Base-by-base conservation (phyloP, 2,113 vertebrate species). In the Macquaria ambigua region DNA sequence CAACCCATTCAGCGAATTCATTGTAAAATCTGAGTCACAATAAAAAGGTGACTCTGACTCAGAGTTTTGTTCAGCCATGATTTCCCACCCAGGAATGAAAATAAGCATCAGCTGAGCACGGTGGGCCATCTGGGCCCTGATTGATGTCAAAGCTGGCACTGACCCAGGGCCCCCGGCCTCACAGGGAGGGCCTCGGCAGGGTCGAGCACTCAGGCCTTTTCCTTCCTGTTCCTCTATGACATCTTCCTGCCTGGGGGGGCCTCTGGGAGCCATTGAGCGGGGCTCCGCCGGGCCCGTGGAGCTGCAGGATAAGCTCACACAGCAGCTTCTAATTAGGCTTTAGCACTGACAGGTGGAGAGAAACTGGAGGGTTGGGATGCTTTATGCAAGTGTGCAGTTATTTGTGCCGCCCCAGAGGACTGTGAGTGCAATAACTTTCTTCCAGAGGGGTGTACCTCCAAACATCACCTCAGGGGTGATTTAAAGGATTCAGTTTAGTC, bases 181-280 rank as follows among this genome's bases (percentile, higher is more conserved):
- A 94, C 91, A 0, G 97, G 96, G 97, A 97, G 94, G 43, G 90
- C 94, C 93, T 94, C 92, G 77, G 90, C 95, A 7, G 77, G 90
- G 90, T 92, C 64, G 34, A 76, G 70, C 73, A 61, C 31, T 78
- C 83, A 68, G 82, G 77, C 78, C 76, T 87, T 86, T 97, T 97
- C 97, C 96, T 97, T 97, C 97, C 97, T 97, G 96, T 96, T 95
- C 95, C 93, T 97, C 95, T 96, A 96, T 96, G 96, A 97, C 96
- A 97, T 97, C 96, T 97, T 98, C 97, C 97, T 97, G 97, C 96
- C 96, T 95, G 94, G 21, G 56, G 64, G 63, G 92, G 92, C 92
- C 91, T 71, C 48, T 81, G 93, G 96, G 95, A 48, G 95, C 95
- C 95, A 90, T 96, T 96, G 92, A 93, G 90, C 87, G 85, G 50